phyloP scores from a whole-genome alignment of 1,140 invertebrate species.

The Drosophila quadrilineata region DNA sequence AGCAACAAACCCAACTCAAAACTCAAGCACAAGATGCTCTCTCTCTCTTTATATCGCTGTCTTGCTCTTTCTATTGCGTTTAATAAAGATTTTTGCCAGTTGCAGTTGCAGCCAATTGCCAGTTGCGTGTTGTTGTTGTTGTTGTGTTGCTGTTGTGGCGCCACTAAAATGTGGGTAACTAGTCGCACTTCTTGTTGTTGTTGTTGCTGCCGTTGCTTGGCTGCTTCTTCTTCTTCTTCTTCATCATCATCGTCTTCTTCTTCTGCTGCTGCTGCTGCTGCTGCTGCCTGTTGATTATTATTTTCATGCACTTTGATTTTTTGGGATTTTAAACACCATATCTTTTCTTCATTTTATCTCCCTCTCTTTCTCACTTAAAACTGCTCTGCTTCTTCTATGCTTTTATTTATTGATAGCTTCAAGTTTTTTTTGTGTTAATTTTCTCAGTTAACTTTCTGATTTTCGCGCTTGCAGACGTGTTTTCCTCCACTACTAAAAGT shows the following conservation, averaged over 20 bases:
- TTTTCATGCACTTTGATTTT: slow-evolving; percentile 81
- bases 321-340: slow-evolving; percentile 76
- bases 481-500: neutral
- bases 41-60: neutral
- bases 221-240: no score
- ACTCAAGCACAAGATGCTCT: slow-evolving; percentile 18
- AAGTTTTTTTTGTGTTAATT: slow-evolving; percentile 71
- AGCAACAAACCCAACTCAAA: slow-evolving; percentile 37
- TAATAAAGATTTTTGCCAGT: slow-evolving; percentile 41
- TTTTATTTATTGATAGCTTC: slow-evolving; percentile 72
- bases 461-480: slow-evolving; percentile 80
- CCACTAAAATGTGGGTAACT: slow-evolving; percentile 73
- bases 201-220: slow-evolving; percentile 40
- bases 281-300: slow-evolving; percentile 72
- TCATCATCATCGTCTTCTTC: no score
- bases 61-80: slow-evolving; percentile 19
- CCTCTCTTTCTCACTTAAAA: slow-evolving; percentile 12
- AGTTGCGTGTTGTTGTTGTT: slow-evolving; percentile 21
- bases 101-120: slow-evolving; percentile 33
- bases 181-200: slow-evolving; percentile 32
- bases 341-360: slow-evolving; percentile 38
- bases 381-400: slow-evolving; percentile 31
- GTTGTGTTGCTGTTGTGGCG: slow-evolving; percentile 40
- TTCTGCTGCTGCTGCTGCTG: slow-evolving; percentile 63
- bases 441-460: slow-evolving; percentile 81